phyloP scores from a whole-genome alignment of 30 jellyfish, hydroid and myxozoan genomes.

The Catostylus mosaicus region DNA sequence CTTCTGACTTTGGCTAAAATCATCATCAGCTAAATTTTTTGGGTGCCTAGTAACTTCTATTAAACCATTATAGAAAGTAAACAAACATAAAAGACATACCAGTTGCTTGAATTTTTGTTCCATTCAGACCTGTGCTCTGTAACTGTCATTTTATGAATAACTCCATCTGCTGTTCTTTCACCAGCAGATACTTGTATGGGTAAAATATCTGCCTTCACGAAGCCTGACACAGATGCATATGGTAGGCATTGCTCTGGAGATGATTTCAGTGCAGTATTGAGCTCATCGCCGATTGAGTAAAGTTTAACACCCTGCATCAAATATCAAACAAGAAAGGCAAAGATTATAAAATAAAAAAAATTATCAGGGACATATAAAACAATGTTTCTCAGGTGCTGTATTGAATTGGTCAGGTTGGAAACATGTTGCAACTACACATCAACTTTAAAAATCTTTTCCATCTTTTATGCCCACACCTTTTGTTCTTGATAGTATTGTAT shows the following conservation, averaged over 20 bases:
- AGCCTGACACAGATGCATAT: constrained; percentile 67
- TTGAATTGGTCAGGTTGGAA: too few relatives aligned
- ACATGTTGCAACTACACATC: neutral
- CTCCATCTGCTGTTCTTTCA: constrained; percentile 41
- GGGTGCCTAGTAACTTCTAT: too few relatives aligned
- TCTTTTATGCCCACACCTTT: too few relatives aligned
- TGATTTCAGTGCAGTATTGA: constrained; percentile 13
- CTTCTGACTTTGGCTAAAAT: too few relatives aligned
- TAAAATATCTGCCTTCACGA: constrained; percentile 27
- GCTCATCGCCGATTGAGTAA: constrained; percentile 55
- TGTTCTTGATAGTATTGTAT: too few relatives aligned
- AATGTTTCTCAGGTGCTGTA: too few relatives aligned
- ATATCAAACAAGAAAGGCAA: too few relatives aligned
- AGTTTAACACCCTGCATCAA: constrained; percentile 45
- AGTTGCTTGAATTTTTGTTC: constrained; percentile 28
- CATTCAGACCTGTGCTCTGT: constrained; percentile 70
- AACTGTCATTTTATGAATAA: constrained; percentile 19
- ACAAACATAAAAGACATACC: constrained; percentile 29
- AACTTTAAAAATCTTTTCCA: too few relatives aligned
- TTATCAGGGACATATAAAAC: too few relatives aligned
- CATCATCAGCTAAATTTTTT: too few relatives aligned
- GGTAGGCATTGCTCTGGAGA: constrained; percentile 38
- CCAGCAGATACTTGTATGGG: constrained; percentile 15
- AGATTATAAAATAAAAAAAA: too few relatives aligned
- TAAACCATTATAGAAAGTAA: too few relatives aligned